phyloP scores from a whole-genome alignment of 2,113 vertebrate genomes.

The Tapirus terrestris region DNA sequence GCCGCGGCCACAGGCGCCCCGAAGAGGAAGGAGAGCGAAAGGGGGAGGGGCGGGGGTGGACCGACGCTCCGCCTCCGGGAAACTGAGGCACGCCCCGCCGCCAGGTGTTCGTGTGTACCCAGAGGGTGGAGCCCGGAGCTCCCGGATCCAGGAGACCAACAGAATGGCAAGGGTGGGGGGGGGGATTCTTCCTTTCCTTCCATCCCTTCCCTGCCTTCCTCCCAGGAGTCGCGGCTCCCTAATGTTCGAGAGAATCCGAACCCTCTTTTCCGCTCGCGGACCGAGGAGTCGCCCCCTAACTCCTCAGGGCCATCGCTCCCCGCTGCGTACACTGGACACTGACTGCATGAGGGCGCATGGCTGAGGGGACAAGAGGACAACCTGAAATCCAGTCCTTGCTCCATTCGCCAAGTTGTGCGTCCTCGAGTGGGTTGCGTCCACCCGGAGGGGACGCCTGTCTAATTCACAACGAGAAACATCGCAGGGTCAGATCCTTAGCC shows the following conservation, averaged over 20 bases:
- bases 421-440: not conserved
- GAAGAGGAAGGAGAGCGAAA: slow-evolving; percentile 64
- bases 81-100: slow-evolving; percentile 77
- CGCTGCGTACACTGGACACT: not conserved
- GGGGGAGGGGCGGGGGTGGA: not conserved
- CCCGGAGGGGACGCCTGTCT: not conserved
- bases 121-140: slow-evolving; percentile 5
- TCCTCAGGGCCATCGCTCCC: not conserved
- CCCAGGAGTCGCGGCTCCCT: not conserved
- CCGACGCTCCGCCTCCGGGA: slow-evolving; percentile 64
- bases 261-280: not conserved
- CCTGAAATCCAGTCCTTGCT: not conserved
- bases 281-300: not conserved
- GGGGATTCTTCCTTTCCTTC: not conserved
- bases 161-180: fast-evolving
- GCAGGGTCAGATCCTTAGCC: not conserved
- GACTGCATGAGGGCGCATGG: not conserved
- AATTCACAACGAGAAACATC: not conserved
- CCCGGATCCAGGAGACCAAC: fast-evolving
- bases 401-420: not conserved
- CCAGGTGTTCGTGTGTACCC: not conserved
- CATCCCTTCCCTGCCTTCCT: not conserved
- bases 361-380: not conserved
- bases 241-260: not conserved
- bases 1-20: not conserved